Percentiles rank a stretch among this genome's conserved stretches.
Conservation (phyloP, 2,113 vertebrate species). For the Climacteris rufus region DNA sequence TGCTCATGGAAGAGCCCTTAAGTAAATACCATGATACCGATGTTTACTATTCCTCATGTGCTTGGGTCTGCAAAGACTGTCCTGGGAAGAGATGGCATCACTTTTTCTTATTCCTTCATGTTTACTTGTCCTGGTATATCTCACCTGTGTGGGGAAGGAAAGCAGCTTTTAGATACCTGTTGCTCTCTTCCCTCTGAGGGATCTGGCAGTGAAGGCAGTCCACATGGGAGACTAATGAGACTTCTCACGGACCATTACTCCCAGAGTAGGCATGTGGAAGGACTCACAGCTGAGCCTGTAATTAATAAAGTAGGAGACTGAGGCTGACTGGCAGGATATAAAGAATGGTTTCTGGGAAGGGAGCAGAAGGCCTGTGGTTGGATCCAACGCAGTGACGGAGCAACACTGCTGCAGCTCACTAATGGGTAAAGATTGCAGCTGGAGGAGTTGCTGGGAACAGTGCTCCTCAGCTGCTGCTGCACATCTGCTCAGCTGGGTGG, state of each 20-base stretch:
- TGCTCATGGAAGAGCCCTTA: background rate
- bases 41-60: background rate
- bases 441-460: background rate
- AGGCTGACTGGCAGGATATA: background rate
- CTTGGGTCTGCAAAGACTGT: background rate
- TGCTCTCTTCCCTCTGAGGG: background rate
- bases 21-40: background rate
- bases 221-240: background rate
- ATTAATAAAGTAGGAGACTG: slow-evolving; percentile 17
- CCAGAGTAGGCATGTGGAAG: background rate
- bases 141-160: background rate
- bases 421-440: background rate
- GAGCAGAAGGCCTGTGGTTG: background rate
- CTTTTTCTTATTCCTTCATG: background rate
- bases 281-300: background rate
- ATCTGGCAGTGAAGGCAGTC: background rate
- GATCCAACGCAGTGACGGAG: background rate
- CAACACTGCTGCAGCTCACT: background rate
- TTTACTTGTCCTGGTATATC: background rate
- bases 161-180: background rate
- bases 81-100: background rate
- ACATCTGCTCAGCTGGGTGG: background rate
- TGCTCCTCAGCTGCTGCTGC: background rate
- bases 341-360: background rate
- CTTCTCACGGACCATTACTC: background rate